A percentile compares a stretch with the other conserved stretches of the same genome.
Conservation (phyloP, 2,888 invertebrate genomes). For the Tillus elongatus region DNA sequence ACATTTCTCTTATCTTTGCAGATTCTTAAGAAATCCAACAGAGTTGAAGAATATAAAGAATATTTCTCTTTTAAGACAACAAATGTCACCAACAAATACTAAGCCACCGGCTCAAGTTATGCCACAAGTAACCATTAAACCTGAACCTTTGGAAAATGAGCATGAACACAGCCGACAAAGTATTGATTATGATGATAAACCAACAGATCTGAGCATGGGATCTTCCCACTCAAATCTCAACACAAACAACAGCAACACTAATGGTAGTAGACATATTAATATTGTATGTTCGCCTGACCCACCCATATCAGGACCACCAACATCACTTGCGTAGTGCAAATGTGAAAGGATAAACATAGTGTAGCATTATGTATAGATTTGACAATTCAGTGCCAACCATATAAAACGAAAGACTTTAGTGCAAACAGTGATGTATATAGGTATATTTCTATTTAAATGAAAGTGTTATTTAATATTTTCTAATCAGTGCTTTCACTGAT, state of each 20-base stretch:
- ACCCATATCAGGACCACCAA: conserved; percentile 28
- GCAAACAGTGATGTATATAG: background rate
- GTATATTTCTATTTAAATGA: too few relatives aligned
- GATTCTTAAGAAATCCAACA: conserved; percentile 86
- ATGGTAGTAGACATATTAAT: conserved; percentile 36
- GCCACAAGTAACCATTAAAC: conserved; percentile 26
- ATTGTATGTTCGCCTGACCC: conserved; percentile 41
- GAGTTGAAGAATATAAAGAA: conserved; percentile 92
- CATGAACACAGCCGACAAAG: conserved; percentile 9
- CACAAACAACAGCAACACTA: conserved; percentile 22
- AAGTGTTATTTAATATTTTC: background rate
- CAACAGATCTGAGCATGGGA: conserved; percentile 40
- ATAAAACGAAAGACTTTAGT: background rate
- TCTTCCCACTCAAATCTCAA: conserved; percentile 26
- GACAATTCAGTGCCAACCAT: conserved; percentile 1
- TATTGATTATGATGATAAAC: conserved; percentile 41
- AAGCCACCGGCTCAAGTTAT: conserved; percentile 27
- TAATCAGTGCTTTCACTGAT: too few relatives aligned
- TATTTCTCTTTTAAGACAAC: conserved; percentile 77
- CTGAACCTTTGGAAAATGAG: conserved; percentile 29
- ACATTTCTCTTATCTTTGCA: conserved; percentile 45
- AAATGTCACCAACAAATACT: conserved; percentile 47
- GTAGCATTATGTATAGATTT: background rate
- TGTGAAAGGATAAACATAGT: background rate
- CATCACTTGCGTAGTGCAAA: conserved; percentile 24